These are phyloP conservation scores for Drosophila quadrilineata DNA, from an alignment of 1,140 invertebrate species.

Conservation along the genomic window DNA sequence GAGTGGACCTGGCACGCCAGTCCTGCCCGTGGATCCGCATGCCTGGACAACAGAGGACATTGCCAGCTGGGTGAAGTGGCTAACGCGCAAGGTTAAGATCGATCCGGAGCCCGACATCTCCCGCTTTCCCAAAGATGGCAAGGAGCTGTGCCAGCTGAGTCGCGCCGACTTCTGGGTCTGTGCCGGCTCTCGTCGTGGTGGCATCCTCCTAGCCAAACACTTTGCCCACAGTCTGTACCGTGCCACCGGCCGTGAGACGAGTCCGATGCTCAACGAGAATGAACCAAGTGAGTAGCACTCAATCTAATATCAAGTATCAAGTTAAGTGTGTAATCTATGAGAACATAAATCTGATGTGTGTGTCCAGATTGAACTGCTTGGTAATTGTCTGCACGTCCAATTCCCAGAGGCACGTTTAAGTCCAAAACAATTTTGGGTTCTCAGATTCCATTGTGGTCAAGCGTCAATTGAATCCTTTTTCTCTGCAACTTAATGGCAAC, in stretches of 20 bases:
- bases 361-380: conserved; percentile 58
- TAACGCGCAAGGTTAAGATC: conserved; percentile 84
- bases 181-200: conserved; percentile 80
- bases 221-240: conserved; percentile 82
- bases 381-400: conserved; percentile 69
- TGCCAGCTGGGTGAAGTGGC: conserved; percentile 86
- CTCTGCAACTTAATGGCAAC: conserved; percentile 52
- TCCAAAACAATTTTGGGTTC: neutral
- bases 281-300: conserved; percentile 74
- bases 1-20: conserved; percentile 40
- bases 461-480: conserved; percentile 71
- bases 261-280: conserved; percentile 81
- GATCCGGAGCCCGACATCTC: conserved; percentile 82
- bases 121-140: conserved; percentile 84
- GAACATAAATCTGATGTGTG: conserved; percentile 60
- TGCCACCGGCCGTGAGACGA: conserved; percentile 82
- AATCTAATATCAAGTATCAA: no score
- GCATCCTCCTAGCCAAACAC: conserved; percentile 82
- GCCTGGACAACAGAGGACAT: conserved; percentile 85
- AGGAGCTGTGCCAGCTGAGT: conserved; percentile 83
- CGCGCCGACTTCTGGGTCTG: conserved; percentile 82
- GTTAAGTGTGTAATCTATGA: conserved; percentile 50
- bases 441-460: conserved; percentile 69
- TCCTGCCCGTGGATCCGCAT: conserved; percentile 83
- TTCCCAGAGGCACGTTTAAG: conserved; percentile 62